phyloP scores from a whole-genome alignment of 2,797 vertebrate genomes.

The Glossophaga mutica region DNA sequence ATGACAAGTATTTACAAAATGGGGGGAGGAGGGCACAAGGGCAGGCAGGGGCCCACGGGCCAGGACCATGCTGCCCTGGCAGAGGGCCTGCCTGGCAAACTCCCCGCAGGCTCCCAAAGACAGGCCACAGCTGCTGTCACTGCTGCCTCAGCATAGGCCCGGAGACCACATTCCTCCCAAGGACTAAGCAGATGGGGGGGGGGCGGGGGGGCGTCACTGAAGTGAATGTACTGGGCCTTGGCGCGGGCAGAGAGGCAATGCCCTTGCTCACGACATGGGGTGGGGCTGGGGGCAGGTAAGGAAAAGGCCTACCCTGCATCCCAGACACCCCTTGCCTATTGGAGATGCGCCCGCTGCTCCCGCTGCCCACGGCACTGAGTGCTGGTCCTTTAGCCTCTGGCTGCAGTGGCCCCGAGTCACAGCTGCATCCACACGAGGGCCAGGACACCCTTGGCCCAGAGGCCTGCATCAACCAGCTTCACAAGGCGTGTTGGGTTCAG shows the following conservation, averaged over 20 bases:
- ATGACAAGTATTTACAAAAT: slow-evolving; percentile 97
- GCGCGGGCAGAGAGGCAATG: background rate
- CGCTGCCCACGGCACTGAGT: background rate
- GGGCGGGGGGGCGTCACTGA: background rate
- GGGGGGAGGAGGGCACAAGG: slow-evolving; percentile 67
- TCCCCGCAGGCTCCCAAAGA: background rate
- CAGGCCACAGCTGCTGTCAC: background rate
- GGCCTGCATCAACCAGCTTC: background rate
- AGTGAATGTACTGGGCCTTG: background rate
- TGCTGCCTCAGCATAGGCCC: background rate
- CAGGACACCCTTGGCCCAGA: background rate
- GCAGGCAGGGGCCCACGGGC: slow-evolving; percentile 51
- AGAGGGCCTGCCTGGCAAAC: slow-evolving; percentile 52
- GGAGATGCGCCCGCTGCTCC: slow-evolving; percentile 11
- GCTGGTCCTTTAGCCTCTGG: background rate
- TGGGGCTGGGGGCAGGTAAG: too few relatives aligned
- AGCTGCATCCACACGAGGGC: background rate
- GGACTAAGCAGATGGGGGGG: background rate
- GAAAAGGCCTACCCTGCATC: background rate
- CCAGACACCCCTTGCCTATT: background rate
- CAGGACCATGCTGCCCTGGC: slow-evolving; percentile 37
- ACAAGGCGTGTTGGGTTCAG: background rate
- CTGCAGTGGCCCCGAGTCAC: background rate
- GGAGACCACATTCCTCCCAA: background rate
- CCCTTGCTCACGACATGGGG: background rate